Percentiles rank a stretch among this genome's conserved stretches.
These are phyloP conservation scores for Theonella swinhoei DNA, from an alignment of 37 sponge, comb jelly and placozoan species.

Conservation along the genomic window DNA sequence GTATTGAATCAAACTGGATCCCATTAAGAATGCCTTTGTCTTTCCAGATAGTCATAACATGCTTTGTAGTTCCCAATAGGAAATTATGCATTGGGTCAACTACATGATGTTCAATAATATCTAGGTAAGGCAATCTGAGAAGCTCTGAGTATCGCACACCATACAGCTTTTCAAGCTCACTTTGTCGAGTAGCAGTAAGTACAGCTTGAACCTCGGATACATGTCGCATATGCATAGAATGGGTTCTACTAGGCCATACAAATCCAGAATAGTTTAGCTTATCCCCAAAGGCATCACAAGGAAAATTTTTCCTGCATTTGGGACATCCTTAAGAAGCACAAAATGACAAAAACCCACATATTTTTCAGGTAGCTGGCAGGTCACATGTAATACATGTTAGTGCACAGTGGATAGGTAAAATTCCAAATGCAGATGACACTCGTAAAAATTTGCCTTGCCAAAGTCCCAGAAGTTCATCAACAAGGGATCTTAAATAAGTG, in stretches of 20 bases:
- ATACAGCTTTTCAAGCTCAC: conserved; percentile 12
- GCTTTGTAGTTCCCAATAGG: conserved; percentile 46
- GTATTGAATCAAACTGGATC: neutral
- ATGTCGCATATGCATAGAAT: neutral
- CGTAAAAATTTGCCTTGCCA: conserved; percentile 18
- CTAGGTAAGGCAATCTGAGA: conserved; percentile 35
- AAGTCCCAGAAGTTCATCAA: conserved; percentile 26
- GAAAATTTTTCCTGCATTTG: conserved; percentile 56
- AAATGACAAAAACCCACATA: conserved; percentile 42
- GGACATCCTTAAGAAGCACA: conserved; percentile 52
- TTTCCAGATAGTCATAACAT: conserved; percentile 29
- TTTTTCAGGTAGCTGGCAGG: too few species aligned
- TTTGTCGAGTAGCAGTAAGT: conserved; percentile 2
- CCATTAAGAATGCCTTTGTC: conserved; percentile 11
- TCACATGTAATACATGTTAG: conserved; percentile 42
- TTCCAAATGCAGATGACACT: neutral
- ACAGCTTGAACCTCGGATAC: neutral
- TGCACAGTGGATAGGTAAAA: too few species aligned
- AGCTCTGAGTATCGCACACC: conserved; percentile 53
- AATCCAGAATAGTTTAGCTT: conserved; percentile 47
- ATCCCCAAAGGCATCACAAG: neutral
- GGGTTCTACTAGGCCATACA: conserved; percentile 26
- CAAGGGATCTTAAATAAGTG: conserved; percentile 31
- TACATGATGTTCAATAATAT: conserved; percentile 32
- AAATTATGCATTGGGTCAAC: conserved; percentile 73